Conservation (phyloP, 2,888 invertebrate species). For the Gandaritis pyraliata region DNA sequence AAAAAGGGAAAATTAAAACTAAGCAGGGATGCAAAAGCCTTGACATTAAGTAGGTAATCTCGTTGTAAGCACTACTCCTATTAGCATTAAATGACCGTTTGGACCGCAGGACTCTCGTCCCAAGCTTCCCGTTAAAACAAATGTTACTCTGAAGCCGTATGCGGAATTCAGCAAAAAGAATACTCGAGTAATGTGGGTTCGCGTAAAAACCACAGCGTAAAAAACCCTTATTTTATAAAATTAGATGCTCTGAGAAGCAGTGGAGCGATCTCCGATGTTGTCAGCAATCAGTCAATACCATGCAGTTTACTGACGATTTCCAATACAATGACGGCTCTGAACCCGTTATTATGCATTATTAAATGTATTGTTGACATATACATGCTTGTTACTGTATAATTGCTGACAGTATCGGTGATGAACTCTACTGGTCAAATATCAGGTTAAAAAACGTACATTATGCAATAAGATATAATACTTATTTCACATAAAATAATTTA, state of each 20-base stretch:
- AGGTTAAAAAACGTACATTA: too few relatives aligned
- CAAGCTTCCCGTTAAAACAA: conserved; percentile 43
- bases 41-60: conserved; percentile 62
- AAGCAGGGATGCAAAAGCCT: conserved; percentile 45
- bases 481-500: neutral
- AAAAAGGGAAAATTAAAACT: conserved; percentile 49
- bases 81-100: conserved; percentile 70
- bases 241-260: too few relatives aligned
- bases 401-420: too few relatives aligned
- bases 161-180: conserved; percentile 36
- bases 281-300: too few relatives aligned
- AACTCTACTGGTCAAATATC: too few relatives aligned
- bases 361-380: too few relatives aligned
- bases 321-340: too few relatives aligned
- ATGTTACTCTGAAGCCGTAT: conserved; percentile 36
- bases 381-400: too few relatives aligned
- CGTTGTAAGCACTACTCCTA: conserved; percentile 67
- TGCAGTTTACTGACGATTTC: too few relatives aligned
- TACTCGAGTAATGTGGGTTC: conserved; percentile 30
- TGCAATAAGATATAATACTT: too few relatives aligned
- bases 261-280: too few relatives aligned
- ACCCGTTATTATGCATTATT: too few relatives aligned
- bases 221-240: conserved; percentile 18
- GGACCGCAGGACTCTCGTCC: conserved; percentile 49
- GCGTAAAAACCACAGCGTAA: conserved; percentile 9